A percentile compares a stretch with the other conserved stretches of the same genome.
Conservation (phyloP, 2,113 vertebrate species). For the Tonatia bakeri region DNA sequence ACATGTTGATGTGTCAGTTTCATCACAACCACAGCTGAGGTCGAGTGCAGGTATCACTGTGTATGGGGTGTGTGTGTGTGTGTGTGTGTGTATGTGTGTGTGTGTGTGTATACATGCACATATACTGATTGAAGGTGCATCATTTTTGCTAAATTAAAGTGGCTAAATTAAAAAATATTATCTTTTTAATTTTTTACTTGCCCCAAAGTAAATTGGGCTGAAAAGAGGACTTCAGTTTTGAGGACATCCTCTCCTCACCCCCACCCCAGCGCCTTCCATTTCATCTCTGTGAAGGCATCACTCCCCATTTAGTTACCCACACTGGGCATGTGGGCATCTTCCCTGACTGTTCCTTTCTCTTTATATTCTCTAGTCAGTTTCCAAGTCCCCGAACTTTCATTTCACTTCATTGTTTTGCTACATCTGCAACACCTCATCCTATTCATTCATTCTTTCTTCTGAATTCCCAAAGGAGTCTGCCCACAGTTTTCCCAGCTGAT, state of each 20-base stretch:
- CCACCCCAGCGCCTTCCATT: neutral
- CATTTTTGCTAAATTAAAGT: neutral
- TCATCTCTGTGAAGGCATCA: neutral
- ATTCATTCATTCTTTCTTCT: neutral
- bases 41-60: neutral
- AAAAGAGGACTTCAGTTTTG: neutral
- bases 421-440: neutral
- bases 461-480: neutral
- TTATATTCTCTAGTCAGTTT: neutral
- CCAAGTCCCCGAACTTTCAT: neutral
- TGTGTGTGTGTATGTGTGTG: neutral
- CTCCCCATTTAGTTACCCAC: neutral
- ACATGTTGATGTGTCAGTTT: neutral
- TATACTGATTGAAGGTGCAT: neutral
- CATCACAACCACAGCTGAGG: neutral
- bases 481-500: neutral
- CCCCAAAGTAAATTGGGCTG: neutral
- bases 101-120: neutral
- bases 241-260: neutral
- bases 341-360: neutral
- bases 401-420: neutral
- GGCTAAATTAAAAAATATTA: neutral
- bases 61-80: neutral
- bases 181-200: neutral
- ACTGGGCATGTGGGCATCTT: neutral